Base-by-base conservation (phyloP, 2,888 invertebrate species). In the Callimorpha dominula region DNA sequence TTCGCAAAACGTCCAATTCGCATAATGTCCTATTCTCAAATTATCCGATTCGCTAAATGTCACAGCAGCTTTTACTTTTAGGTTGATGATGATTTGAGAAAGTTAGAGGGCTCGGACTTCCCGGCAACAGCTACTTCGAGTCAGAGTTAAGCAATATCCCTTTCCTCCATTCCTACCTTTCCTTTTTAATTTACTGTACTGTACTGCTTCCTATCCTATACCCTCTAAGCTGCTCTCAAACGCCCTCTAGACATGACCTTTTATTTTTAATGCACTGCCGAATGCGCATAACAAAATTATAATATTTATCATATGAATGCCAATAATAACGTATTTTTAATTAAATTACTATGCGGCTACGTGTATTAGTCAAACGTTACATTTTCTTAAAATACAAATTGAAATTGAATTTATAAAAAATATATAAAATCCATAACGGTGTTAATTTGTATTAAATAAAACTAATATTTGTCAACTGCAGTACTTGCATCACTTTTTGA, bases 381-480 rank as follows among this genome's bases (percentile, higher is more conserved):
- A 2, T 54, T 52, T 52, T 14, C 0, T 57, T 20, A 11, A 9
- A 14, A 57, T 57, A 11, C 12, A 57, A 57, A 57, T 4, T 57
- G 20, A 57, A 57, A 57, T 57, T 12, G 20, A 4, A 57, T 57
- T n/a, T 12, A 31, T 11, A 5, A 57, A 31, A 57, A 20, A 31
- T 20, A 20, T 12, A 20, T 31, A 31, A 57, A 57, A 73, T 70
- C 62, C 64, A 76, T 70, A 72, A 68, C 31, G 70, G 68, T 62
- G 40, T 62, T 40, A 40, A 42, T 62, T 62, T 40, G 40, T 62
- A 62, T 15, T 6, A 15, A 14, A 15, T 9, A 3, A 62, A 42
- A 63, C 42, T 54, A 46, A 20, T 57, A 31, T 69, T 73, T 74
- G 60, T n/a, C 17, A 17, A 17, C 63, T 40, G 17, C 40, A 43